Percentiles rank a stretch among this genome's conserved stretches.
Conservation (phyloP, 2,113 vertebrate genomes). For the Taxidea taxus region DNA sequence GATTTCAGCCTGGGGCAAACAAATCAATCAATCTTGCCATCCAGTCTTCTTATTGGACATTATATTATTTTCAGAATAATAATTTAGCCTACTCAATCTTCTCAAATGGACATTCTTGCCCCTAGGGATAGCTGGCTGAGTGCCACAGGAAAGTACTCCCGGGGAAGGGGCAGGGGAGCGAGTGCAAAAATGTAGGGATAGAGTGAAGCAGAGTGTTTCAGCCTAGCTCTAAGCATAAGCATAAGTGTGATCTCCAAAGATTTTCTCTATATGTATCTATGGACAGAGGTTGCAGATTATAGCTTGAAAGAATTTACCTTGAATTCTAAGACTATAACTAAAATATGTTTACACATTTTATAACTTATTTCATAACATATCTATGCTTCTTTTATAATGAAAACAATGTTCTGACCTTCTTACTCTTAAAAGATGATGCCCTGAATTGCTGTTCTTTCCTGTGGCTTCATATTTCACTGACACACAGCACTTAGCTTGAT, state of each 20-base stretch:
- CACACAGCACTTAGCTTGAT: neutral
- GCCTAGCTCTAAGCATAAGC: neutral
- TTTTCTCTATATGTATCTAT: neutral
- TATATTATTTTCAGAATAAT: neutral
- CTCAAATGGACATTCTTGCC: neutral
- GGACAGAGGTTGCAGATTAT: neutral
- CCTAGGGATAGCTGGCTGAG: neutral
- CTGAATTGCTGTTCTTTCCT: neutral
- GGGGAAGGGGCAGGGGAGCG: fast-evolving
- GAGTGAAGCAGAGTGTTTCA: neutral
- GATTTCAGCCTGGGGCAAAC: neutral
- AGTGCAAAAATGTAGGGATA: fast-evolving
- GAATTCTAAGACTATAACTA: neutral
- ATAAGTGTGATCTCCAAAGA: fast-evolving
- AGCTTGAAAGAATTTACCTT: neutral
- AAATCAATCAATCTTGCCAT: neutral
- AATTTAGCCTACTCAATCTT: neutral
- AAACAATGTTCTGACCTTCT: neutral
- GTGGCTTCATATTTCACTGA: neutral
- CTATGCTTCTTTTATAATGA: neutral
- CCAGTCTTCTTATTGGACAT: neutral
- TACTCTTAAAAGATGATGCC: neutral
- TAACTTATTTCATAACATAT: neutral
- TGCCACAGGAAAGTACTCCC: neutral
- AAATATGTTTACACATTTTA: neutral